Percentiles rank a stretch among this genome's conserved stretches.
These are phyloP conservation scores for Siderastrea radians DNA, from an alignment of 92 coral and sea anemone genomes.

Conservation along the genomic window DNA sequence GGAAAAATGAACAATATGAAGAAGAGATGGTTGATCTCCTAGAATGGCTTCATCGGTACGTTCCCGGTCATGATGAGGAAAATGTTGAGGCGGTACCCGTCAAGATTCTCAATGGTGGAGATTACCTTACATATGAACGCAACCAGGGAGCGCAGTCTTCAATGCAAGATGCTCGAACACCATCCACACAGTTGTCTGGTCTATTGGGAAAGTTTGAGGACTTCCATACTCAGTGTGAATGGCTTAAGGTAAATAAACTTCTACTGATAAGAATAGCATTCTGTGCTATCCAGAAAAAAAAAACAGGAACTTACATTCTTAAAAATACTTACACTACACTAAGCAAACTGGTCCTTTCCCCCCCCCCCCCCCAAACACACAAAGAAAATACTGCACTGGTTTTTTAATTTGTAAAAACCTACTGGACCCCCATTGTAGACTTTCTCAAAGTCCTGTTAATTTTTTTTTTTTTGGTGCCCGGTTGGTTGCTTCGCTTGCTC, in stretches of 20 bases:
- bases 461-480: no score
- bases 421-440: no score
- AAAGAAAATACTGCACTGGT: no score
- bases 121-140: slow-evolving; percentile 64
- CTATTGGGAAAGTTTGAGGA: slow-evolving; percentile 59
- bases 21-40: slow-evolving; percentile 60
- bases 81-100: slow-evolving; percentile 7
- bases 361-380: no score
- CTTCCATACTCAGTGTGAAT: slow-evolving; percentile 66
- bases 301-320: no score
- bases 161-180: slow-evolving; percentile 78
- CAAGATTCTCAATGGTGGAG: slow-evolving; percentile 58
- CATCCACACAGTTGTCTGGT: slow-evolving; percentile 57
- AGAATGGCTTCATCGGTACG: slow-evolving; percentile 42
- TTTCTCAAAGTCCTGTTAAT: no score
- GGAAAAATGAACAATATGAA: slow-evolving; percentile 67
- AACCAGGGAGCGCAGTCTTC: slow-evolving; percentile 61
- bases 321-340: no score
- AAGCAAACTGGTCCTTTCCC: no score
- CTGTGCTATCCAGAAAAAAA: not conserved
- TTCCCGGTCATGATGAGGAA: slow-evolving; percentile 60
- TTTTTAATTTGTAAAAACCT: no score
- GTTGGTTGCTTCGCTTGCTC: no score
- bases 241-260: slow-evolving; percentile 38
- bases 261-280: not conserved